phyloP scores from a whole-genome alignment of 2,113 vertebrate genomes.

The Trachemys scripta region DNA sequence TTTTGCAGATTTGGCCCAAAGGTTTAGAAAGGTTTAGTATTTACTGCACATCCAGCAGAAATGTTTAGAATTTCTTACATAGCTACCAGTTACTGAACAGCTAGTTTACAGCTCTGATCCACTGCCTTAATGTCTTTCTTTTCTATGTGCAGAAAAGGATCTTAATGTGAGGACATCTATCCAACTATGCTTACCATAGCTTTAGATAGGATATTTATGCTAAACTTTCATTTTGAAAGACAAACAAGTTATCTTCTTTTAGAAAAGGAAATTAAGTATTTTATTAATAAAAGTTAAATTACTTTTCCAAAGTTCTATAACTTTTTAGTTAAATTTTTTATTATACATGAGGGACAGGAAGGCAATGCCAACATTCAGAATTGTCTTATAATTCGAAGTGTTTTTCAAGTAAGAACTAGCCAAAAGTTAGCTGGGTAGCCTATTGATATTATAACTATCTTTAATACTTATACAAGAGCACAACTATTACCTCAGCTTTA shows the following conservation, averaged over 20 bases:
- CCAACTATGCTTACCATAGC: not conserved
- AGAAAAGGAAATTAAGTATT: not conserved
- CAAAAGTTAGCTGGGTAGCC: not conserved
- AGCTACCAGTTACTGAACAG: not conserved
- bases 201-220: not conserved
- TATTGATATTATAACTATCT: not conserved
- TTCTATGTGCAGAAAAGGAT: not conserved
- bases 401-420: not conserved
- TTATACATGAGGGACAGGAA: not conserved
- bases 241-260: rapidly evolving
- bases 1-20: not conserved
- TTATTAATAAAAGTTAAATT: not conserved
- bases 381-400: not conserved
- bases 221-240: not conserved
- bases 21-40: not conserved
- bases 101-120: not conserved
- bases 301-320: not conserved
- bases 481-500: not conserved
- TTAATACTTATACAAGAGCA: not conserved
- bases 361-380: not conserved
- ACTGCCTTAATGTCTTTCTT: not conserved
- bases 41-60: not conserved
- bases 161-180: not conserved
- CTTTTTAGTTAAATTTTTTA: not conserved
- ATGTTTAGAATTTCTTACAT: not conserved